Percentiles rank a stretch among this genome's conserved stretches.
These are phyloP conservation scores for Arenaria interpres DNA, from an alignment of 2,113 vertebrate genomes.

Conservation along the genomic window DNA sequence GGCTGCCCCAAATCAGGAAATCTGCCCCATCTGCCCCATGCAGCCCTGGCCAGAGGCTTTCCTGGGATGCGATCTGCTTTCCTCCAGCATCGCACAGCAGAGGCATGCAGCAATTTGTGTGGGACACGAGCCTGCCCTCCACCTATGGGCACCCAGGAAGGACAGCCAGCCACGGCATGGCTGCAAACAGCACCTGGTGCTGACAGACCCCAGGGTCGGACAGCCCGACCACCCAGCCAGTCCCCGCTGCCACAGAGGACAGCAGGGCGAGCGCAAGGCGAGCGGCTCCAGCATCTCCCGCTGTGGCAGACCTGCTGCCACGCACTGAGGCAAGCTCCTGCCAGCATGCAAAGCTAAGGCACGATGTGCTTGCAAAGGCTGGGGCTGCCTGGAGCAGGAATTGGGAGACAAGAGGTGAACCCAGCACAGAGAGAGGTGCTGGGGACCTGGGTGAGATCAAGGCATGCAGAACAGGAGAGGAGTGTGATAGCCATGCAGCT, in stretches of 20 bases:
- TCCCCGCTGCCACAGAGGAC: not conserved
- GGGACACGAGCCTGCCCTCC: not conserved
- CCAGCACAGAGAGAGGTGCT: not conserved
- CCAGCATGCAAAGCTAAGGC: not conserved
- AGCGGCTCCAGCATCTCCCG: not conserved
- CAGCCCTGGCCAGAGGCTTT: not conserved
- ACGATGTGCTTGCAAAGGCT: not conserved
- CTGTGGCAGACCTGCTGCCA: not conserved
- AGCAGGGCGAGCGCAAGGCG: accelerated
- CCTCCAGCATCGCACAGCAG: not conserved
- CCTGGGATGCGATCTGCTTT: not conserved
- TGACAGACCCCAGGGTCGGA: accelerated
- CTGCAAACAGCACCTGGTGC: not conserved
- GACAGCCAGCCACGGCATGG: not conserved
- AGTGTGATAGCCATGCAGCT: not conserved
- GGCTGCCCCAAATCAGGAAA: not conserved
- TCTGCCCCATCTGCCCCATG: not conserved
- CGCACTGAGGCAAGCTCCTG: not conserved
- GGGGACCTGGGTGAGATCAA: not conserved
- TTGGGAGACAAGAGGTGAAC: not conserved
- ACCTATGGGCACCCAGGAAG: not conserved
- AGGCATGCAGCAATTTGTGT: not conserved
- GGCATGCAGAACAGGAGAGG: not conserved
- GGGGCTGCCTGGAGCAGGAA: not conserved
- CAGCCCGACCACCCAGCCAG: not conserved